Evolutionary conservation across 2,888 invertebrate species (phyloP), one percentile per base, ranked within the genome.

Genomic region (Zele albiditarsus): DNA sequence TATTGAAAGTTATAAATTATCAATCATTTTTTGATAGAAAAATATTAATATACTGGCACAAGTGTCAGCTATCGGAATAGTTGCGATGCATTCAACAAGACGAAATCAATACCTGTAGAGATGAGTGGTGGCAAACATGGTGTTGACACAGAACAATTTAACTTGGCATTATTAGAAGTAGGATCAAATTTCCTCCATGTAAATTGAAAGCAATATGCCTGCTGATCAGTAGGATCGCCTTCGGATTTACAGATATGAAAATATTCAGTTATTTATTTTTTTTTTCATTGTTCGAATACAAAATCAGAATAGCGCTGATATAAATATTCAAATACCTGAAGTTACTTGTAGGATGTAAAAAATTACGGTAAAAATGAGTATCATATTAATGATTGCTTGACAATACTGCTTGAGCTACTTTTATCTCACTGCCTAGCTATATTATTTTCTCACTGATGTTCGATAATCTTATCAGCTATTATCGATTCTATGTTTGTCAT

Each of bases 131-230:
- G 28, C 12, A 83, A 63, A 65, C 83, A 86, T 14, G 85, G 84
- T 49, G 68, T 67, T 38, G 49, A 25, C 20, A 53, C 27, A 46
- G 76, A 38, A 57, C 74, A 75, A 49, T 73, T 77, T 46, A 62
- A 42, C 12, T 31, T 72, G 12, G 20, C 8, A n/a, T 66, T 28
- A 5, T 46, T 4, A 1, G 33, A 14, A n/a, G 71, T 68, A 60
- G 71, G 73, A 60, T 81, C 79, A 28, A 72, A 67, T 6, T 57
- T 62, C 23, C 78, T 70, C 88, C 88, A 88, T 28, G 84, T 86
- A 31, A 83, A 87, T n/a, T 79, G 66, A 68, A 84, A 87, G 67
- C 88, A 89, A 25, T 80, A 77, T 38, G 80, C 42, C 27, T 60
- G 12, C 10, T 38, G 28, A 23, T 31, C 63, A 20, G 16, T 23